Percentiles rank a stretch among this genome's conserved stretches.
Evolutionary conservation across 2,113 vertebrate genomes (phyloP).

Genomic region (Oreochromis niloticus): DNA sequence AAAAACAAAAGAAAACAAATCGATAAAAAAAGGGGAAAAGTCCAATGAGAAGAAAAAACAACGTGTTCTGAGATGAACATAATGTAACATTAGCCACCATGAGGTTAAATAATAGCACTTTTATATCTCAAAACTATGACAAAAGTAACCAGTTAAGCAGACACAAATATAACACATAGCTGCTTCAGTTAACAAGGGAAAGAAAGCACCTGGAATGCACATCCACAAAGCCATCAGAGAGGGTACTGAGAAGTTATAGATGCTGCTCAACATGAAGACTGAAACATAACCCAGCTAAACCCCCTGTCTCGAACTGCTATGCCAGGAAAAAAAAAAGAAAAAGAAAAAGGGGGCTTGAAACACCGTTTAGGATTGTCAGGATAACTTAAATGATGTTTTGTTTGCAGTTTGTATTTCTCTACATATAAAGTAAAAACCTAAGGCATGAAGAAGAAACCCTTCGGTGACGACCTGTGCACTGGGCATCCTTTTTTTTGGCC

Average conservation of each 20-base stretch:
- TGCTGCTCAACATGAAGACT: conserved; percentile 20
- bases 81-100: conserved; percentile 77
- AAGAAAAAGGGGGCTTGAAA: neutral
- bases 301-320: neutral
- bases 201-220: conserved; percentile 97
- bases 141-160: conserved; percentile 51
- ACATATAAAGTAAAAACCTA: neutral
- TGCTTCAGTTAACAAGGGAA: conserved; percentile 71
- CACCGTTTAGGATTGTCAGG: conserved; percentile 56
- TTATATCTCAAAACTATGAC: conserved; percentile 77
- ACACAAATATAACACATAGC: conserved; percentile 14
- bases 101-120: conserved; percentile 88
- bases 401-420: neutral
- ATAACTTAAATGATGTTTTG: conserved; percentile 3
- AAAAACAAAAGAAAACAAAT: conserved; percentile 38
- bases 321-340: neutral
- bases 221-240: conserved; percentile 80
- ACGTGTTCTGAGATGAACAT: conserved; percentile 71
- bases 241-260: conserved; percentile 14
- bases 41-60: conserved; percentile 61
- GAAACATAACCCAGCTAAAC: neutral
- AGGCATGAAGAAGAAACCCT: conserved; percentile 42
- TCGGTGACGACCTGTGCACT: conserved; percentile 9
- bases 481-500: neutral
- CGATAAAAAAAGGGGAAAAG: neutral